Percentiles rank a stretch among this genome's conserved stretches.
Conservation (phyloP, 2,113 vertebrate genomes). For the Struthidea cinerea region DNA sequence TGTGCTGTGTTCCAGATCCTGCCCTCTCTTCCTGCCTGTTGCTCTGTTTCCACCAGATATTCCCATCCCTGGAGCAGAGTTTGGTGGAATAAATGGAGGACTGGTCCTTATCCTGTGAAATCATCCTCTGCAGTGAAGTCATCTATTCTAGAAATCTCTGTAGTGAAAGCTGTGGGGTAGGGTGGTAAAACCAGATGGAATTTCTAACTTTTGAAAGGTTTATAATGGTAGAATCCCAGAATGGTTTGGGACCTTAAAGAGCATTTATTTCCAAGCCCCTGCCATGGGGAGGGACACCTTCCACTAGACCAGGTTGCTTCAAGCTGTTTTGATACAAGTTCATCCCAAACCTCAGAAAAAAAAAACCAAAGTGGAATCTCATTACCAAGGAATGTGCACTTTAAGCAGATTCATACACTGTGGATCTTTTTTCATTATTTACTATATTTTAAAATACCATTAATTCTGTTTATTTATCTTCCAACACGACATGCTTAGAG, state of each 20-base stretch:
- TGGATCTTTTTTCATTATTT: not conserved
- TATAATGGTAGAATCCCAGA: not conserved
- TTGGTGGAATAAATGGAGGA: not conserved
- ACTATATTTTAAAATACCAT: not conserved
- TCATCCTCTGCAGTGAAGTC: not conserved
- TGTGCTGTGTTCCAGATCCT: not conserved
- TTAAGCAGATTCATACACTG: not conserved
- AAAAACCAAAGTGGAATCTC: not conserved
- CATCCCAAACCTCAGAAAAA: not conserved
- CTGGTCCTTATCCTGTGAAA: not conserved
- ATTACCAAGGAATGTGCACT: not conserved
- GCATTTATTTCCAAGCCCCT: not conserved
- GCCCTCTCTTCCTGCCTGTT: not conserved
- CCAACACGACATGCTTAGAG: not conserved
- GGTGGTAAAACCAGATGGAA: not conserved
- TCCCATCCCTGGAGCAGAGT: not conserved
- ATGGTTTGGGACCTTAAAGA: not conserved
- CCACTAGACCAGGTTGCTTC: not conserved
- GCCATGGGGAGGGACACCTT: not conserved
- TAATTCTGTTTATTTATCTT: not conserved
- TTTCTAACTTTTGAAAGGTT: not conserved
- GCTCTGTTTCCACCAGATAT: not conserved
- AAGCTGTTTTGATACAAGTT: not conserved
- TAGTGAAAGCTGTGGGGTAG: not conserved
- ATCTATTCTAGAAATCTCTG: not conserved